A percentile compares a stretch with the other conserved stretches of the same genome.
These are phyloP conservation scores for Porphyrio hochstetteri DNA, from an alignment of 2,113 vertebrate species.

Conservation along the genomic window DNA sequence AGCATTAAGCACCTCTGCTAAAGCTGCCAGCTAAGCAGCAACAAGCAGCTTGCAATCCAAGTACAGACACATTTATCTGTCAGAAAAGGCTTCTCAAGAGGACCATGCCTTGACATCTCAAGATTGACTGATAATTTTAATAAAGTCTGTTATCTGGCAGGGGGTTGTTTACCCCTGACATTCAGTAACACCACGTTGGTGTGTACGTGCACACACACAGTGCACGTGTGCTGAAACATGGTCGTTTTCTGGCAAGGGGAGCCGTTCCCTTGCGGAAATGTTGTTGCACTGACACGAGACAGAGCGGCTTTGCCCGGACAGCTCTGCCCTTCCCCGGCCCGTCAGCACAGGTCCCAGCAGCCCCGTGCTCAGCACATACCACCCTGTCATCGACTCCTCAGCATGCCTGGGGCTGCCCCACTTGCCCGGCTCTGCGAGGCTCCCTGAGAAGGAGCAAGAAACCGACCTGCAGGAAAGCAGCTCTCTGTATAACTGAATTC, in stretches of 20 bases:
- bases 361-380: conserved; percentile 14
- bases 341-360: not conserved
- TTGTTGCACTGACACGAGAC: not conserved
- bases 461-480: not conserved
- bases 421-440: not conserved
- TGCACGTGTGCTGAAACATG: rapidly evolving
- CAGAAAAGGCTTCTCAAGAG: not conserved
- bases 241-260: not conserved
- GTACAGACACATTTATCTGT: conserved; percentile 6
- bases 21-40: not conserved
- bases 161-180: not conserved
- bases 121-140: not conserved
- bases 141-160: not conserved
- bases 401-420: conserved; percentile 16
- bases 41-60: not conserved
- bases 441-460: not conserved
- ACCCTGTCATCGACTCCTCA: not conserved
- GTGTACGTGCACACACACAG: rapidly evolving
- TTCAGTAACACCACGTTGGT: rapidly evolving
- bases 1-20: not conserved
- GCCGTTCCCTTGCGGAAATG: not conserved
- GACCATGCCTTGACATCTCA: not conserved
- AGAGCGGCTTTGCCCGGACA: not conserved
- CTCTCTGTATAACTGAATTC: not conserved
- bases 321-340: conserved; percentile 32